Base-by-base conservation (phyloP, 2,888 invertebrate genomes). In the Tiliacea citrago region DNA sequence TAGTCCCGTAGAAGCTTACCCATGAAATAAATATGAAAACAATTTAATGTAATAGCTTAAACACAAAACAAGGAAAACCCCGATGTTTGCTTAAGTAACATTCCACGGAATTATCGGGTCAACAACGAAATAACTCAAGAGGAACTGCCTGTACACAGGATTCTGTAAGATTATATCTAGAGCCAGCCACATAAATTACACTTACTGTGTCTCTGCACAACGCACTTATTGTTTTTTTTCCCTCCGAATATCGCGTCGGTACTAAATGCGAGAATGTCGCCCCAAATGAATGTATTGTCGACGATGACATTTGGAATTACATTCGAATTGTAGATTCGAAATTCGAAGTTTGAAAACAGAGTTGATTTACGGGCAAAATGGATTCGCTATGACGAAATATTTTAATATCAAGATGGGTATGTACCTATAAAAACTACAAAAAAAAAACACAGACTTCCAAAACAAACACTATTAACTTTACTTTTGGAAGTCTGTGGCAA, bases 121-220 rank as follows among this genome's bases (percentile, higher is more conserved):
- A 86, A 85, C 83, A 86, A 73, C 73, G 61, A 86, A 86, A 86
- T 86, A 86, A 86, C 81, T 86, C 85, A 83, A 79, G 67, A 71
- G 62, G 79, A 76, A 83, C 84, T 86, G 85, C 73, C 81, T 75
- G 83, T 79, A 77, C 75, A 75, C 79, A 85, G 86, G 87, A 86
- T 86, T 86, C 78, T 81, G 76, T 74, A 67, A 86, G 88, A 87
- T 87, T 86, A 87, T 78, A 86, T 85, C 86, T 85, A 69, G 71
- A 86, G 88, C 83, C 85, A 71, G 75, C 79, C 60, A 86, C 83
- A 87, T 87, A 87, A 87, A 87, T 87, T 78, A 87, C 88, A 86
- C 85, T 86, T 87, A 83, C 75, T 63, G 67, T 80, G 83, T 82
- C 85, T 82, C 69, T 73, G 73, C 55, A 75, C 67, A 68, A 58